Percentiles rank a stretch among this genome's conserved stretches.
These are phyloP conservation scores for Hypanus sabinus DNA, from an alignment of 2,113 vertebrate species.

Conservation along the genomic window DNA sequence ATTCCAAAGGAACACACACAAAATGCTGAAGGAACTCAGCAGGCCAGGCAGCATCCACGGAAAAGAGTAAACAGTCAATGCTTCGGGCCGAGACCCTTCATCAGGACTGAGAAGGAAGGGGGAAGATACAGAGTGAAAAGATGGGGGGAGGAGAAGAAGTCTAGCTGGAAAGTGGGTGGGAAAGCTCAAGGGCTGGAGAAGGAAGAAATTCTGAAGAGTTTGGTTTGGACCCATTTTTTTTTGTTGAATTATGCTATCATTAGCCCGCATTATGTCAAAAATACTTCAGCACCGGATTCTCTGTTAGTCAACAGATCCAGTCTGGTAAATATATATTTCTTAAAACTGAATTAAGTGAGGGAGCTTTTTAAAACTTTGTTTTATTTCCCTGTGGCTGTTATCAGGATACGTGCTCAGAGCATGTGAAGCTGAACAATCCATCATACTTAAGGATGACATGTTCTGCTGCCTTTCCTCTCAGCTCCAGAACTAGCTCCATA, in stretches of 20 bases:
- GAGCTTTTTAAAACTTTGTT: not conserved
- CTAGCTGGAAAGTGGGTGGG: too few relatives aligned
- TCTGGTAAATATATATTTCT: not conserved
- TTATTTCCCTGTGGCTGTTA: not conserved
- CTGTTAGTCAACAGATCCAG: not conserved
- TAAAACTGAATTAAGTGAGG: not conserved
- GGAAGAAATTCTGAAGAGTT: not conserved
- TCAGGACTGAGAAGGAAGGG: too few relatives aligned
- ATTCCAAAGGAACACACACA: too few relatives aligned
- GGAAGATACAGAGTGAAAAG: too few relatives aligned
- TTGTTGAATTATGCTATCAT: constrained; percentile 10
- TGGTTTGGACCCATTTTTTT: not conserved
- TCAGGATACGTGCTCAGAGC: not conserved
- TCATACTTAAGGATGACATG: not conserved
- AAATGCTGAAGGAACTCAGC: too few relatives aligned
- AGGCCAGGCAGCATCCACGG: too few relatives aligned
- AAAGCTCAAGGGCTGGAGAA: too few relatives aligned
- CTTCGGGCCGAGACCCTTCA: too few relatives aligned
- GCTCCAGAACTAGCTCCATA: not conserved
- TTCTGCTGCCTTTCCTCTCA: not conserved
- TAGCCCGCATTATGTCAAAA: not conserved
- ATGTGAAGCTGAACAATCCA: not conserved
- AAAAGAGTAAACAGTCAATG: too few relatives aligned
- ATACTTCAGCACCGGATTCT: not conserved
- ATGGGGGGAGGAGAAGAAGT: too few relatives aligned